Evolutionary conservation across 2,888 invertebrate genomes (phyloP), one percentile per base, ranked within the genome.

Genomic region (Chydorus sphaericus): DNA sequence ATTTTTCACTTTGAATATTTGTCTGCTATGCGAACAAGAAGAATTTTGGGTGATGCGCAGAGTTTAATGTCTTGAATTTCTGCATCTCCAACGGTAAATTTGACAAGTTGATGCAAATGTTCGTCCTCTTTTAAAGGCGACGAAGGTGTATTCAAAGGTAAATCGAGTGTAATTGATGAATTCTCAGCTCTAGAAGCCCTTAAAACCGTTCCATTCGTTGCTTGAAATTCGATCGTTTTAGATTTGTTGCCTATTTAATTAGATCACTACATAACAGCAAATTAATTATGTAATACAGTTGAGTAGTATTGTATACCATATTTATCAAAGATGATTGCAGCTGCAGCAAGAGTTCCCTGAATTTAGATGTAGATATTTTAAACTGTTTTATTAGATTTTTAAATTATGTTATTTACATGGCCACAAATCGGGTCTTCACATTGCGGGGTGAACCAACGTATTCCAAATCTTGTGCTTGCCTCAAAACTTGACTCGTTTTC

Each of bases 391-490:
- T n/a, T n/a, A n/a, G n/a, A n/a, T n/a, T n/a, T n/a, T n/a, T n/a
- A n/a, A n/a, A n/a, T n/a, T n/a, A n/a, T n/a, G n/a, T n/a, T n/a
- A n/a, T n/a, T 77, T 2, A 74, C 77, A 63, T 77, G 76, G 3
- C 77, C 76, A 65, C 77, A 77, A 2, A 77, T 67, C 2, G 69
- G 63, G 0, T 77, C 74, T 62, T 77, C 76, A 37, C 64, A 68
- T 1, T 66, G 68, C 4, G 76, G 76, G 3, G 77, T 75, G 64
- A 77, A 76, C 77, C 77, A 77, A 8, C 75, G 68, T 16, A 77
- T 63, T 1, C 62, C 61, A 62, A 73, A 75, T 20, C 60, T 62
- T 28, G 62, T 58, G 39, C 63, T 67, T 26, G 53, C 33, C 16
- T 23, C 33, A 57, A 60, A 61, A 3, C 37, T 37, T 6, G 48